A percentile compares a stretch with the other conserved stretches of the same genome.
These are phyloP conservation scores for Sarcophilus harrisii DNA, from an alignment of 2,797 vertebrate genomes.

Conservation along the genomic window DNA sequence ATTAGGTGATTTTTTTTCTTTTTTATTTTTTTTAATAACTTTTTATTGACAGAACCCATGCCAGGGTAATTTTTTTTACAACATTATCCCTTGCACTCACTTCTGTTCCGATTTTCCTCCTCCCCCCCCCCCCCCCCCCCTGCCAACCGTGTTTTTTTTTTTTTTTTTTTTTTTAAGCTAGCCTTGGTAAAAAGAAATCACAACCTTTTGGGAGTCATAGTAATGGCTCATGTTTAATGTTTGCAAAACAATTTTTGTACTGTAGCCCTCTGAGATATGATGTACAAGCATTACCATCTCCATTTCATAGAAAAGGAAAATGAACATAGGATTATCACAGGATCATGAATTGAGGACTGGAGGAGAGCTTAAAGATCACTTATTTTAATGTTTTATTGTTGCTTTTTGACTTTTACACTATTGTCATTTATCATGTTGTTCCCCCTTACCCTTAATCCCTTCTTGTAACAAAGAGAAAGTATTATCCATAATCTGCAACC, in stretches of 20 bases:
- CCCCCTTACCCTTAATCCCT: background rate
- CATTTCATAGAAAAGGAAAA: background rate
- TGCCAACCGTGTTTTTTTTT: no score
- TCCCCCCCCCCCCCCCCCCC: no score
- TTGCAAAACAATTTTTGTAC: background rate
- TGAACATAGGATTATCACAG: background rate
- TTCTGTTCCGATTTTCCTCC: no score
- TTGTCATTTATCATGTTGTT: background rate
- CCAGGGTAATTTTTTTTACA: no score
- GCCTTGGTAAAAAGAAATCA: background rate
- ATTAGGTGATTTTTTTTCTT: background rate
- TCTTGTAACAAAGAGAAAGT: background rate
- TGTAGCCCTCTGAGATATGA: background rate
- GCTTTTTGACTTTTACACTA: background rate
- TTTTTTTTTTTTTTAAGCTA: background rate
- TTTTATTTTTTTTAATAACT: no score
- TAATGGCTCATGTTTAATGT: background rate
- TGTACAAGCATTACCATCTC: background rate
- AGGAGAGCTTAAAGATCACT: background rate
- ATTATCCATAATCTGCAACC: background rate
- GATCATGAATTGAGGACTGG: background rate
- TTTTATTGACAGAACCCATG: no score
- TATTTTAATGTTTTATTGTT: background rate
- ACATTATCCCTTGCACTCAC: no score
- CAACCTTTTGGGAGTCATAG: background rate